Evolutionary conservation across 2,113 vertebrate species (phyloP).

Genomic region (Pelmatolapia mariae): DNA sequence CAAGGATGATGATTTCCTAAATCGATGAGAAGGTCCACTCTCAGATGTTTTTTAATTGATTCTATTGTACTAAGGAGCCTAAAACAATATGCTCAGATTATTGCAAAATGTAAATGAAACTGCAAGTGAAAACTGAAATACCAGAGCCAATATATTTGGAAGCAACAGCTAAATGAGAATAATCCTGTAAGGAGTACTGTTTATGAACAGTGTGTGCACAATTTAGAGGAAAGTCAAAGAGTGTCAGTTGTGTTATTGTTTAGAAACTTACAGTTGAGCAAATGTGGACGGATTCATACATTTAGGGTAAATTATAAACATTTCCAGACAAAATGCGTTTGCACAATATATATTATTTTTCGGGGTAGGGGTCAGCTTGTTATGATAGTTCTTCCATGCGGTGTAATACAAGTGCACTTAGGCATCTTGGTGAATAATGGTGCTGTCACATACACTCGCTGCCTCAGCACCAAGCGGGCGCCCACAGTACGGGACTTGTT

Average conservation of each 20-base stretch:
- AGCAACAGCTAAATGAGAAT: background rate
- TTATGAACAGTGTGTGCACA: background rate
- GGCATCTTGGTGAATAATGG: slow-evolving; percentile 62
- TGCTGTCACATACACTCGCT: slow-evolving; percentile 63
- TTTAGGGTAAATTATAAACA: background rate
- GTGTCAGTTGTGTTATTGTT: background rate
- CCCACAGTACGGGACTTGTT: slow-evolving; percentile 52
- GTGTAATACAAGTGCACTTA: slow-evolving; percentile 58
- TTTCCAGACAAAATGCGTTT: background rate
- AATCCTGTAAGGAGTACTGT: background rate
- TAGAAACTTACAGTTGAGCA: background rate
- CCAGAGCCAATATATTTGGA: background rate
- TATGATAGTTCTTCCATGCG: slow-evolving; percentile 15
- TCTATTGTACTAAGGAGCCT: background rate
- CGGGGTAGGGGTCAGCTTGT: background rate
- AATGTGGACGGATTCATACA: background rate
- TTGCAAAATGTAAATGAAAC: background rate
- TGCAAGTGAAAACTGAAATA: background rate
- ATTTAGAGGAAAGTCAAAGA: background rate
- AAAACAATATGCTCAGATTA: background rate
- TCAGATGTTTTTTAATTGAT: slow-evolving; percentile 25
- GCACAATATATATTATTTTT: background rate
- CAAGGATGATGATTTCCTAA: slow-evolving; percentile 15
- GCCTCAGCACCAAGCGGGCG: slow-evolving; percentile 58
- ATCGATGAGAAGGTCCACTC: slow-evolving; percentile 22